phyloP scores from a whole-genome alignment of 2,888 invertebrate species.

The Tetramorium bicarinatum region DNA sequence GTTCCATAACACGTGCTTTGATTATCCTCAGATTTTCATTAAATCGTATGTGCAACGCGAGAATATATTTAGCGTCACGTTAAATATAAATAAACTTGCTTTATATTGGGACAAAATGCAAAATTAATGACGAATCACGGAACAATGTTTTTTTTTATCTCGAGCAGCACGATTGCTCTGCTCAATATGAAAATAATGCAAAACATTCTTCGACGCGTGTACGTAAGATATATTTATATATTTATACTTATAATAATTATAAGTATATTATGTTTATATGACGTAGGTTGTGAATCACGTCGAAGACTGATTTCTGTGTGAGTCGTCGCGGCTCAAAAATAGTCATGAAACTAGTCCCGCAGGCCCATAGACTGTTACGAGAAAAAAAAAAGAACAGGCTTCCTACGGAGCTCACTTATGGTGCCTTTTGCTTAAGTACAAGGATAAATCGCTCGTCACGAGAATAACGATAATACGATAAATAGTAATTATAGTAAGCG shows the following conservation, averaged over 20 bases:
- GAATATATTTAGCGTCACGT: neutral
- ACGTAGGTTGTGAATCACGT: slow-evolving; percentile 82
- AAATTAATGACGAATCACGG: neutral
- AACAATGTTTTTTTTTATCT: neutral
- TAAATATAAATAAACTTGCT: neutral
- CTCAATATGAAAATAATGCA: neutral
- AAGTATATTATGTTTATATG: slow-evolving; percentile 67
- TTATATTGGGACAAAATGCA: neutral
- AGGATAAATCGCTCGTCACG: slow-evolving; percentile 71
- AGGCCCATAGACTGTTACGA: slow-evolving; percentile 78
- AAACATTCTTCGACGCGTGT: slow-evolving; percentile 34
- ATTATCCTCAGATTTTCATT: neutral
- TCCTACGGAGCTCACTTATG: slow-evolving; percentile 79
- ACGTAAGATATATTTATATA: slow-evolving; percentile 60
- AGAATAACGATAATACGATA: slow-evolving; percentile 34
- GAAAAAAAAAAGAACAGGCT: slow-evolving; percentile 70
- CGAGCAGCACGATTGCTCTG: neutral
- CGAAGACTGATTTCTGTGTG: slow-evolving; percentile 83
- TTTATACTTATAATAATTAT: slow-evolving; percentile 11
- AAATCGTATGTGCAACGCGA: neutral
- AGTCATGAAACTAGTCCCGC: slow-evolving; percentile 85
- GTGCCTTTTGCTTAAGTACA: slow-evolving; percentile 82
- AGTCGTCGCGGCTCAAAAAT: slow-evolving; percentile 80
- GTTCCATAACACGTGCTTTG: too few relatives aligned
- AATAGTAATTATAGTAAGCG: slow-evolving; percentile 64